phyloP scores from a whole-genome alignment of 2,888 invertebrate species.

The Elmis aenea region DNA sequence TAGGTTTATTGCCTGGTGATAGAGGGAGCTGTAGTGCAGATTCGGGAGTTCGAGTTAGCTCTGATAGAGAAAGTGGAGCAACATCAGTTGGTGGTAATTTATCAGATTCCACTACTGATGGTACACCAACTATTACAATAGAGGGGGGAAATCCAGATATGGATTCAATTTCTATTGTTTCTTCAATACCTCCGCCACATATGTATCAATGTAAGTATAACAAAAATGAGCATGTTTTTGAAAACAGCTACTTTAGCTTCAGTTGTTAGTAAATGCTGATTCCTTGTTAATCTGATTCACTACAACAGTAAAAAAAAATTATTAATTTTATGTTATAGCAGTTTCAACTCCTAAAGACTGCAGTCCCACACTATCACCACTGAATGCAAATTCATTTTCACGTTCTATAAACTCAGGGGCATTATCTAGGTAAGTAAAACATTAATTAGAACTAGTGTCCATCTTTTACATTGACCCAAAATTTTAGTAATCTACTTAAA shows the following conservation, averaged over 20 bases:
- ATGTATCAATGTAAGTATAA: constrained; percentile 66
- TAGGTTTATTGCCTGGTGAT: constrained; percentile 56
- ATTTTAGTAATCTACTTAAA: too few relatives aligned
- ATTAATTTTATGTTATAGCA: constrained; percentile 38
- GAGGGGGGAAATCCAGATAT: constrained; percentile 62
- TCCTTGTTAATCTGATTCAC: too few relatives aligned
- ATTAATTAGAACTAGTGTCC: constrained; percentile 2
- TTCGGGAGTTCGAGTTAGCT: constrained; percentile 78
- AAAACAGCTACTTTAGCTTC: too few relatives aligned
- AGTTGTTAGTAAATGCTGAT: too few relatives aligned
- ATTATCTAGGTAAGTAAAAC: constrained; percentile 59
- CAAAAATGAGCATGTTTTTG: too few relatives aligned
- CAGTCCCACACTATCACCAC: constrained; percentile 77
- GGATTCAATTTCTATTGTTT: constrained; percentile 66
- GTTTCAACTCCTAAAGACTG: constrained; percentile 80
- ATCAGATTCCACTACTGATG: constrained; percentile 74
- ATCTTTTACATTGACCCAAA: too few relatives aligned
- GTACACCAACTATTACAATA: constrained; percentile 56
- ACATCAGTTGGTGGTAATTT: constrained; percentile 79
- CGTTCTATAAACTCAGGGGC: constrained; percentile 67
- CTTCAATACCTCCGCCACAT: constrained; percentile 61
- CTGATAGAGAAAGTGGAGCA: constrained; percentile 74
- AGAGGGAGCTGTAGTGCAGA: constrained; percentile 83
- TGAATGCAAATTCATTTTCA: constrained; percentile 71
- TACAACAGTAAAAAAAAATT: too few relatives aligned